Base-by-base conservation (phyloP, 1,140 invertebrate species). In the Whitmania pigra region DNA sequence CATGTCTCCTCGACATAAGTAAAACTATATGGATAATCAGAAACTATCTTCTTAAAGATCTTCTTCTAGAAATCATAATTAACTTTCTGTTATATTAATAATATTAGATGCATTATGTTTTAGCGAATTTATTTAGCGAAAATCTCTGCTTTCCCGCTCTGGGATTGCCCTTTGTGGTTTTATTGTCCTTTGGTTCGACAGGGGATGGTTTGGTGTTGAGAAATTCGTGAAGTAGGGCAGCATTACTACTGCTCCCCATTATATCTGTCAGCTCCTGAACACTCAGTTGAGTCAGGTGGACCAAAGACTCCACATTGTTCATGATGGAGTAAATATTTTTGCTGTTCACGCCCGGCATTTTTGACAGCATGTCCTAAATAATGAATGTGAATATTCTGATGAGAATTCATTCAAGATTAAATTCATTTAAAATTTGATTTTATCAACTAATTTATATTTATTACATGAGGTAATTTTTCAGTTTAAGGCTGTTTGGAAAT, bases 291-390 rank as follows among this genome's bases (percentile, higher is more conserved):
- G 79, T 86, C 69, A 97, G 81, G 49, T 88, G 89, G 74, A 86
- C 80, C 2, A 91, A 71, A 72, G 79, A 78, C 7, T 78, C 72
- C 18, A 82, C 89, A 79, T 88, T 88, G 74, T 90, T 89, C 82
- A 97, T 84, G 71, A 97, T 82, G 0, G 80, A 76, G 70, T 87
- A 85, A 9, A 94, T 86, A 82, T 96, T 97, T 82, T 92, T 92
- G 0, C 89, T 88, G 76, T 88, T 89, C 6, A 97, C 86, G 7
- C 94, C 94, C 0, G 94, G 94, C 76, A 98, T 84, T 81, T 92
- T 92, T 17, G 89, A 85, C 27, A 97, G 82, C 79, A 97, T 92
- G 84, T 96, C 92, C 83, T 87, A 78, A 43, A 76, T 73, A 18
- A 29, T 15, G 31, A 53, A 1, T 17, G 17, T 22, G 74, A 75